Evolutionary conservation across 92 coral and sea anemone genomes (phyloP).

Genomic region (Galaxea fascicularis): DNA sequence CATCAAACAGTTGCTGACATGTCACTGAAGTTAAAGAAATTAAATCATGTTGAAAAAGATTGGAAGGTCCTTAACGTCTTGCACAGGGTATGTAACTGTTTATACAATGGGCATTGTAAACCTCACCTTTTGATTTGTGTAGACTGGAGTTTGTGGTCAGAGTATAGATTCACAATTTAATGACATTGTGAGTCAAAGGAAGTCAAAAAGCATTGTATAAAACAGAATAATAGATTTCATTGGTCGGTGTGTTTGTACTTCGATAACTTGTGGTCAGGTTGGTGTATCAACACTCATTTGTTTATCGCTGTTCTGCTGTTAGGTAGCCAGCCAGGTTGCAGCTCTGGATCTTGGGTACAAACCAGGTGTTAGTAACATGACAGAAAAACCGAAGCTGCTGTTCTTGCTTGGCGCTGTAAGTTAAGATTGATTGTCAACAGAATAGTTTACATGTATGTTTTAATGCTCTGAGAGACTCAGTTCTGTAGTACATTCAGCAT

Average conservation of each 20-base stretch:
- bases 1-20: conserved; percentile 80
- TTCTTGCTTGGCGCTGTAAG: conserved; percentile 98
- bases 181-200: no score
- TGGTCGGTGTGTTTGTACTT: no score
- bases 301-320: background rate
- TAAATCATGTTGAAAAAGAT: conserved; percentile 71
- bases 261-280: no score
- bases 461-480: no score
- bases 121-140: no score
- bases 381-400: conserved; percentile 88
- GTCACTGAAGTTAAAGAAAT: conserved; percentile 84
- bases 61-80: conserved; percentile 98
- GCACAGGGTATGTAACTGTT: conserved; percentile 80
- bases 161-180: no score
- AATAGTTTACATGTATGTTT: no score
- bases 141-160: no score
- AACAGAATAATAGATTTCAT: no score
- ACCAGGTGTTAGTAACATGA: conserved; percentile 83
- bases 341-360: conserved; percentile 98
- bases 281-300: background rate
- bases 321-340: conserved; percentile 99
- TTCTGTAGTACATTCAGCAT: no score
- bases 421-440: background rate
- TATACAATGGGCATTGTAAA: background rate
- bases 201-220: no score